Evolutionary conservation across 1,140 invertebrate species (phyloP).

Genomic region (Vollenhovia emeryi): DNA sequence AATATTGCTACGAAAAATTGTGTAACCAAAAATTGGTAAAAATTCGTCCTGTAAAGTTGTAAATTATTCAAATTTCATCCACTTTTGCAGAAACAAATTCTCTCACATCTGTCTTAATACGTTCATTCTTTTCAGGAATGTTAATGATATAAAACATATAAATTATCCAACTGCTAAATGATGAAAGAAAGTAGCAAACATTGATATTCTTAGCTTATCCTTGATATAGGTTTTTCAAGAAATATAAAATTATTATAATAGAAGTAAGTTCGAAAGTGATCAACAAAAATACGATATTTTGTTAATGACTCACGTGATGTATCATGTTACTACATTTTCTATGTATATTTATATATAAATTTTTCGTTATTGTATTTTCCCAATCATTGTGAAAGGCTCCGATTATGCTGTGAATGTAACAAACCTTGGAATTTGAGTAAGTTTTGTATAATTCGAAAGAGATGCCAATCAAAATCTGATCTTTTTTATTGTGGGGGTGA

Average conservation of each 20-base stretch:
- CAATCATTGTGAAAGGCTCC: neutral
- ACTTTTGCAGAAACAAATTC: neutral
- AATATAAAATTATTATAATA: neutral
- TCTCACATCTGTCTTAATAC: neutral
- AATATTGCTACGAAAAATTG: neutral
- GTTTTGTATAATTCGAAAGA: neutral
- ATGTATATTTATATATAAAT: neutral
- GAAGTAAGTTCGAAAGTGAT: neutral
- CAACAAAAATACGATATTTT: neutral
- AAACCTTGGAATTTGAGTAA: neutral
- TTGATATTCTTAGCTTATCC: neutral
- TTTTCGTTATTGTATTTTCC: neutral
- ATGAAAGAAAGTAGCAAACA: neutral
- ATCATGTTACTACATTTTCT: neutral
- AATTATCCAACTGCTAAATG: neutral
- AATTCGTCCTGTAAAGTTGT: neutral
- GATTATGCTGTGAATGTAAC: neutral
- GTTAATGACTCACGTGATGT: neutral
- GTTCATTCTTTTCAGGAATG: neutral
- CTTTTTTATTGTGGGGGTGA: neutral
- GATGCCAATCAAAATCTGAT: conserved; percentile 40
- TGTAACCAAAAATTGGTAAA: neutral
- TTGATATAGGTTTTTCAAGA: neutral
- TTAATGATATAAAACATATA: neutral
- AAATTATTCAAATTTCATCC: neutral